A percentile compares a stretch with the other conserved stretches of the same genome.
Conservation (phyloP, 2,797 vertebrate genomes). For the Pangasius macronema region DNA sequence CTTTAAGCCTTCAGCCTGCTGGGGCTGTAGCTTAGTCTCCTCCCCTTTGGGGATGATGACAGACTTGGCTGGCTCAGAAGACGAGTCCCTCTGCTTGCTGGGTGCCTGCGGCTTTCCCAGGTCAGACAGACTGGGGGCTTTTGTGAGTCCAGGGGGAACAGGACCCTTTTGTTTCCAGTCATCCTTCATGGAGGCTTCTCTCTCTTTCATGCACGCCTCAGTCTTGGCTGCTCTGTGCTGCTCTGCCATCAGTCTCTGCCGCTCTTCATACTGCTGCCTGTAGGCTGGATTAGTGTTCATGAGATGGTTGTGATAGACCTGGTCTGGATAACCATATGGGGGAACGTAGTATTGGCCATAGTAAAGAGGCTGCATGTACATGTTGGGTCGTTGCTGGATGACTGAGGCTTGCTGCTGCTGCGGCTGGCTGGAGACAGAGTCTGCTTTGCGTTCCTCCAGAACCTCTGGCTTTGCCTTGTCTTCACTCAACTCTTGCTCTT, state of each 20-base stretch:
- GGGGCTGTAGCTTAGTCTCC: constrained; percentile 83
- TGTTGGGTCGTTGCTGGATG: constrained; percentile 94
- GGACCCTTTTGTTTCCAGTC: constrained; percentile 96
- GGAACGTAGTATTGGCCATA: constrained; percentile 99
- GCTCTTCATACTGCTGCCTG: constrained; percentile 93
- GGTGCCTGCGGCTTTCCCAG: constrained; percentile 85
- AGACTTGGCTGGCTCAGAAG: constrained; percentile 84
- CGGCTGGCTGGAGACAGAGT: constrained; percentile 75
- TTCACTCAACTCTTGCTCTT: constrained; percentile 83
- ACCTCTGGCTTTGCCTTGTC: constrained; percentile 87
- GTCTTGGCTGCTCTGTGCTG: constrained; percentile 86
- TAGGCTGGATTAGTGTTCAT: constrained; percentile 91
- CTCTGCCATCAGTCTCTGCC: constrained; percentile 88
- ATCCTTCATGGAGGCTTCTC: constrained; percentile 84
- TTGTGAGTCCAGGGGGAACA: constrained; percentile 88
- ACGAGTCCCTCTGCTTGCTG: constrained; percentile 85
- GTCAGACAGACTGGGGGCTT: constrained; percentile 90
- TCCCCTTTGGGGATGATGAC: constrained; percentile 91
- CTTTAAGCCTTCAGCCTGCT: constrained; percentile 89
- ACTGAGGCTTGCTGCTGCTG: constrained; percentile 87
- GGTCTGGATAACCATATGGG: constrained; percentile 90
- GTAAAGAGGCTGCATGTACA: constrained; percentile 99
- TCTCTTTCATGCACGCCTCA: constrained; percentile 85
- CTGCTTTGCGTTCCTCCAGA: constrained; percentile 90
- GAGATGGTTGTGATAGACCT: constrained; percentile 93